Conservation (phyloP, 2,113 vertebrate species). For the Urocynchramus pylzowi region DNA sequence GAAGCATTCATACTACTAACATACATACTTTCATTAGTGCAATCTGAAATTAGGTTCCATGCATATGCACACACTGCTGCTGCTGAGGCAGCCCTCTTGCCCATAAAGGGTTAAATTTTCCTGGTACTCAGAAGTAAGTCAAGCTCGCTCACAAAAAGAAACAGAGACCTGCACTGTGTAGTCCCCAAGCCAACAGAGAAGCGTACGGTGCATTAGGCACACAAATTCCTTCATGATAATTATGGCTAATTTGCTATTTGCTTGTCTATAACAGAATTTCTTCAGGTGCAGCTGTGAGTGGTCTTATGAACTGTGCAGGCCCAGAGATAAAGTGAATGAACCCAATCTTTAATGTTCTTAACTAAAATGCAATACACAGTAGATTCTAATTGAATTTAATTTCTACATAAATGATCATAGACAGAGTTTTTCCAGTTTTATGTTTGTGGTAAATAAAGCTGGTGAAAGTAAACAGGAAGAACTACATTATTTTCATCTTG, state of each 20-base stretch:
- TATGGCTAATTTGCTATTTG: neutral
- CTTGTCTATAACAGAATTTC: neutral
- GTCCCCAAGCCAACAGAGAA: neutral
- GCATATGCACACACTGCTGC: neutral
- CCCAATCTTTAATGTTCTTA: neutral
- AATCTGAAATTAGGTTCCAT: neutral
- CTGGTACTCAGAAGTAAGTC: neutral
- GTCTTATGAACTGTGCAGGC: neutral
- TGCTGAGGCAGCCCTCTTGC: neutral
- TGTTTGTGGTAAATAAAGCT: neutral
- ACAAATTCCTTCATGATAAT: neutral
- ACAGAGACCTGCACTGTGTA: neutral
- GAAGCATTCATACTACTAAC: neutral
- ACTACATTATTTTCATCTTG: neutral
- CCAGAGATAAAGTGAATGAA: neutral
- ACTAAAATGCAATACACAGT: neutral
- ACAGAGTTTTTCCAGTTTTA: neutral
- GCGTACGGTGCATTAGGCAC: neutral
- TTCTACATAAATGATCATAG: neutral
- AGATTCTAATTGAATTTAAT: neutral
- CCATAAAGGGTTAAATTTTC: neutral
- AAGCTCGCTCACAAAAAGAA: neutral
- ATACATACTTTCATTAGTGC: no score
- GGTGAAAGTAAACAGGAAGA: neutral
- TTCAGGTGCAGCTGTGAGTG: neutral